Evolutionary conservation across 2,797 vertebrate species (phyloP).

Genomic region (Typhlichthys eigenmanni): DNA sequence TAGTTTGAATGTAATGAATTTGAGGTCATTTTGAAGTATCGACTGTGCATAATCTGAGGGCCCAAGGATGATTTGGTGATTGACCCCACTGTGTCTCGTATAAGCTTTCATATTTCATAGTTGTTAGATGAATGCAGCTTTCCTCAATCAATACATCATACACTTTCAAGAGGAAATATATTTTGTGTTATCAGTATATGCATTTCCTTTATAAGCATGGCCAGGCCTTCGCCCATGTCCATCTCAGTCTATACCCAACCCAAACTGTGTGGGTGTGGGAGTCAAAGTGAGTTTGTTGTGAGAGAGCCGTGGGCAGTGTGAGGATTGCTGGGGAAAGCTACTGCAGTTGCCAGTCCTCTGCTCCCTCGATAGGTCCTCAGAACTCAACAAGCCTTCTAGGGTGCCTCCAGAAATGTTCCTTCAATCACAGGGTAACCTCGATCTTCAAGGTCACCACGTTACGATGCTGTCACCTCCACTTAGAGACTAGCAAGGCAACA

Average conservation of each 20-base stretch:
- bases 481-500: slow-evolving; percentile 53
- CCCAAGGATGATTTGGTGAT: slow-evolving; percentile 60
- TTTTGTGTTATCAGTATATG: slow-evolving; percentile 55
- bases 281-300: slow-evolving; percentile 36
- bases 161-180: slow-evolving; percentile 56
- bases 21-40: slow-evolving; percentile 70
- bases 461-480: slow-evolving; percentile 79
- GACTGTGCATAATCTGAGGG: slow-evolving; percentile 67
- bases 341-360: slow-evolving; percentile 42
- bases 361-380: slow-evolving; percentile 57
- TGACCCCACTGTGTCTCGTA: slow-evolving; percentile 40
- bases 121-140: slow-evolving; percentile 58
- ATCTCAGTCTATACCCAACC: slow-evolving; percentile 23
- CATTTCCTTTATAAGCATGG: slow-evolving; percentile 42
- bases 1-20: slow-evolving; percentile 88
- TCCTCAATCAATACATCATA: slow-evolving; percentile 58
- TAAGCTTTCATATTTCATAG: slow-evolving; percentile 62
- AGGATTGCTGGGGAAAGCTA: slow-evolving; percentile 17
- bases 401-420: slow-evolving; percentile 80
- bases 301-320: slow-evolving; percentile 18
- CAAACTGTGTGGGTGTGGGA: slow-evolving; percentile 9
- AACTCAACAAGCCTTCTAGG: slow-evolving; percentile 78
- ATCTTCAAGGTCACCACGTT: slow-evolving; percentile 61
- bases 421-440: slow-evolving; percentile 64
- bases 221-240: background rate